Base-by-base conservation (phyloP, 2,797 vertebrate genomes). In the Decapterus maruadsi region DNA sequence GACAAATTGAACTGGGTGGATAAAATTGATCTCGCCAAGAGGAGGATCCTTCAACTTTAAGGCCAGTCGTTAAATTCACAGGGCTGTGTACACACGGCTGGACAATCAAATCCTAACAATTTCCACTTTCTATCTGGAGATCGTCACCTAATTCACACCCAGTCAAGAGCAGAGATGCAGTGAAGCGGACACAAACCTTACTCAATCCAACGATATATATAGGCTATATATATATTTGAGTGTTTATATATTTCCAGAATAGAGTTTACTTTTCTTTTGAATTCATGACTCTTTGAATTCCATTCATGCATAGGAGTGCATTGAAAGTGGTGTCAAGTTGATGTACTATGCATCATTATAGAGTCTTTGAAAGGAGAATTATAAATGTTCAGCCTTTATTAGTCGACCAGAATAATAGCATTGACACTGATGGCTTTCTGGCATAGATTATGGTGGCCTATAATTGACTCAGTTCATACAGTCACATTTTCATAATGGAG, bases 1-100 rank as follows among this genome's bases (percentile, higher is more conserved):
- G 69, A 82, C 65, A 70, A 69, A 69, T 72, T 55, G 50, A 80
- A 71, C 60, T 59, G 17, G 36, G 54, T 8, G 29, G 63, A 83
- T 74, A 67, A 83, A 84, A 83, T 68, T 71, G 71, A 82, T 85
- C 70, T 78, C 0, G 9, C 14, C 34, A 7, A 38, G 36, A 77
- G 65, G 62, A 73, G 60, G 63, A 71, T 81, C 29, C 20, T 72
- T 70, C 38, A 66, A 8, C 75, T 80, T 78, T 80, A 78, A 75
- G 85, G 74, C 26, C 40, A 1, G 31, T 77, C 63, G 68, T 81
- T 87, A 75, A 74, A 74, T 66, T 84, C 38, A 51, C 53, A 71
- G 62, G 72, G 60, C 79, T 85, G 65, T 77, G 67, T 75, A 75
- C 69, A 77, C 73, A 72, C 0, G 19, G 67, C 36, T 59, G 65